Evolutionary conservation across 2,113 vertebrate species (phyloP), one percentile per base, ranked within the genome.

Genomic region (Morone saxatilis): DNA sequence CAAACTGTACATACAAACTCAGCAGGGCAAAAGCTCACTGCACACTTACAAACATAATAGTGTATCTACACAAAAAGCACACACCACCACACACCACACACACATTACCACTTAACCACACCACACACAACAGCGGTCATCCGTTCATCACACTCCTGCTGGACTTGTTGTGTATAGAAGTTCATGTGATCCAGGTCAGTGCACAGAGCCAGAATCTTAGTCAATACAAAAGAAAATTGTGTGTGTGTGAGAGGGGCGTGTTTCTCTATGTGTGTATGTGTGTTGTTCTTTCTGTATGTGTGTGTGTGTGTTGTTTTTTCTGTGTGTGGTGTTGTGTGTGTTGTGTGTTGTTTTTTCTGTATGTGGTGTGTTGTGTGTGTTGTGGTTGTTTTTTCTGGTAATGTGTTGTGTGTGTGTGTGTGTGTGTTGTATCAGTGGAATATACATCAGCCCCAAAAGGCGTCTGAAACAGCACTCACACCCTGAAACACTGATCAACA

Each of bases 111-210:
- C n/a, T n/a, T n/a, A n/a, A n/a, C n/a, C 60, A 71, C 57, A 89
- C 71, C 77, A 81, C 60, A 72, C 77, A 86, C 84, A 84, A 78
- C 8, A 78, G 86, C n/a, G 90, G 88, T 91, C 91, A 92, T 90
- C 77, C 77, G 72, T 89, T 93, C 89, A n/a, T 92, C 92, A 92
- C 88, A n/a, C n/a, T n/a, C 91, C 92, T 92, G 91, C 85, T 93
- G 90, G 90, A n/a, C n/a, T 92, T 90, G 86, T 88, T 88, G 90
- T 94, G 93, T 93, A 94, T 92, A 93, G 90, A 93, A 93, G 91
- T 93, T 93, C 90, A 93, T n/a, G n/a, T n/a, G 84, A 93, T 94
- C 93, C 93, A 93, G 93, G 93, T 94, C 93, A 93, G 65, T 57
- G 89, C 77, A 83, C 93, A 88, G 86, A 92, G 87, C 90, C 87